Evolutionary conservation across 1,140 invertebrate species (phyloP).

Genomic region (Araneus ventricosus): DNA sequence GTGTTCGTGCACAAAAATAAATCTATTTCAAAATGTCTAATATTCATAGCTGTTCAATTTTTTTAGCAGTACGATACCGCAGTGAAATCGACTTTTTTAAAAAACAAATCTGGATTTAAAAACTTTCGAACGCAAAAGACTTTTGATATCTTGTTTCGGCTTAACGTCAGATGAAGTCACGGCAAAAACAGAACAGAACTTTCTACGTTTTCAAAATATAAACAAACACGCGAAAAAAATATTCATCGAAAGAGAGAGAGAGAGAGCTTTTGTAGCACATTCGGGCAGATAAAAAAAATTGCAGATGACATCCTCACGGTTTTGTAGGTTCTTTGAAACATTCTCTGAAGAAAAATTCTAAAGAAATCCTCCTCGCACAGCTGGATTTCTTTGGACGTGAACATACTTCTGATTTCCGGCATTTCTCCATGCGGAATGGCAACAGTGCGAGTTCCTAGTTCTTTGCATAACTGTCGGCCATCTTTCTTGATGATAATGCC

Average conservation of each 20-base stretch:
- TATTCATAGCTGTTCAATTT: no score
- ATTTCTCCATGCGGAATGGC: slow-evolving; percentile 12
- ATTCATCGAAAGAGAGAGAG: neutral
- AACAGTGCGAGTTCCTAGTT: neutral
- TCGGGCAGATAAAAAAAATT: neutral
- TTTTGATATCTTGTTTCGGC: neutral
- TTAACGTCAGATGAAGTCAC: neutral
- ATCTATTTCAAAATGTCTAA: no score
- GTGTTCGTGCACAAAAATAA: no score
- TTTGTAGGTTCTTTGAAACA: neutral
- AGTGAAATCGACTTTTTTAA: no score
- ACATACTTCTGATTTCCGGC: slow-evolving; percentile 2
- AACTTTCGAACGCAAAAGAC: no score
- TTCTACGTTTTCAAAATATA: neutral
- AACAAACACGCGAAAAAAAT: neutral
- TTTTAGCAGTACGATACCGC: no score
- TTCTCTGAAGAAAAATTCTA: neutral
- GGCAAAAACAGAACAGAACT: neutral
- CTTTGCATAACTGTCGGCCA: slow-evolving; percentile 1
- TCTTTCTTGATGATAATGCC: slow-evolving; percentile 18
- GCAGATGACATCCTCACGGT: neutral
- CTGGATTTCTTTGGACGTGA: neutral
- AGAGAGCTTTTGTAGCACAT: neutral
- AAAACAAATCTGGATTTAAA: no score
- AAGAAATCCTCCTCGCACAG: neutral